Base-by-base conservation (phyloP, 2,888 invertebrate species). In the Gymnosoma rotundatum region DNA sequence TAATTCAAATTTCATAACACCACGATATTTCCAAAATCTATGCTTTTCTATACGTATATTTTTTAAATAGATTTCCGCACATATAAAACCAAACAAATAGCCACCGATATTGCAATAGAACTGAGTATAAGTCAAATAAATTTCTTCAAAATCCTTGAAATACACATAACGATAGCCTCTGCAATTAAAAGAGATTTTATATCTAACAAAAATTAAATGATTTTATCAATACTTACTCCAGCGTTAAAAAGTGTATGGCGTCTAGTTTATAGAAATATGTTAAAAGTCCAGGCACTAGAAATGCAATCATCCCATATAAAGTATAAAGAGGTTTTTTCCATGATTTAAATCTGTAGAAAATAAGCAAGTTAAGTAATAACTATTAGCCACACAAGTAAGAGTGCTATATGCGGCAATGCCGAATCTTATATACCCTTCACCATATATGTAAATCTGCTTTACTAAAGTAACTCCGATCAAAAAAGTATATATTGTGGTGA, bases 91-190 rank as follows among this genome's bases (percentile, higher is more conserved):
- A 70, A 88, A 84, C 0, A 89, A 86, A 84, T 90, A 91, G 56
- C 91, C 91, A 36, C 91, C 89, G 12, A 90, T 82, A 81, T 91
- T 91, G 0, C 89, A 89, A 56, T 91, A 91, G 38, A 90, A 90
- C 0, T 90, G 89, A 8, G 87, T 85, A 86, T 91, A 91, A 8
- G 87, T 88, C 4, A 87, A 83, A 69, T 89, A 88, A n/a, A 91
- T 89, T 0, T 89, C 89, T 12, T 88, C 88, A 16, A 87, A 50
- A 18, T 91, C 80, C 16, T 89, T 89, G 78, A 91, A 91, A 69
- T 88, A 90, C n/a, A 90, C 79, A 86, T 89, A 91, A 0, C 91
- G 91, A 82, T 89, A 91, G 8, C 85, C 88, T 82, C 90, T 90
- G 52, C 8, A 45, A 60, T 32, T 2, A 74, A 50, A 32, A n/a